phyloP scores from a whole-genome alignment of 1,140 invertebrate genomes.

The Nautilus pompilius region DNA sequence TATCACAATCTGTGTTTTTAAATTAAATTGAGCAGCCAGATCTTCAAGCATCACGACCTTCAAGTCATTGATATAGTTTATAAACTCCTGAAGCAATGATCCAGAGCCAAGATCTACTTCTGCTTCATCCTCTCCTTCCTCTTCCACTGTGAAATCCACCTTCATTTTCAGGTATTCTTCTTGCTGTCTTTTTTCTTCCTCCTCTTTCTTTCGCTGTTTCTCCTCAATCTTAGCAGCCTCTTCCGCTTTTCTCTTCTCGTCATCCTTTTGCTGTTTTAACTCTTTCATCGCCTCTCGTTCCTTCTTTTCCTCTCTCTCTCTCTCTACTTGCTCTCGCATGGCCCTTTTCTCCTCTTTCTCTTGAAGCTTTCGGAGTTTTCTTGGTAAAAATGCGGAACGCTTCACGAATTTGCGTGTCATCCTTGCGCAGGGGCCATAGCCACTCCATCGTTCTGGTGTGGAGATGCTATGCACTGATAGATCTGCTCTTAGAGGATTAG shows the following conservation, averaged over 20 bases:
- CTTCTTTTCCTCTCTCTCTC: conserved; percentile 63
- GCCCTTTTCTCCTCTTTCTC: conserved; percentile 83
- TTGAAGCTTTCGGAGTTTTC: conserved; percentile 58
- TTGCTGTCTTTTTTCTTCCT: conserved; percentile 59
- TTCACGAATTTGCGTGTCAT: too few relatives aligned
- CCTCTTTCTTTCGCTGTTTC: conserved; percentile 56
- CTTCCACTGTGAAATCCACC: conserved; percentile 83
- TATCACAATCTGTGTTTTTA: conserved; percentile 80
- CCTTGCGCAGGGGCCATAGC: too few relatives aligned
- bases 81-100: conserved; percentile 57
- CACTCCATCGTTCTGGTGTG: too few relatives aligned
- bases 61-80: conserved; percentile 77
- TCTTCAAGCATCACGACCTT: conserved; percentile 97
- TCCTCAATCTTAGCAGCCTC: conserved; percentile 55
- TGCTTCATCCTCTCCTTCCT: conserved; percentile 80
- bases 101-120: conserved; percentile 58
- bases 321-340: conserved; percentile 66
- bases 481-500: too few relatives aligned
- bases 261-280: conserved; percentile 53
- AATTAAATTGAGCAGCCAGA: conserved; percentile 82
- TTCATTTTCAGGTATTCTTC: conserved; percentile 91
- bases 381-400: too few relatives aligned
- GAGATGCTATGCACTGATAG: too few relatives aligned
- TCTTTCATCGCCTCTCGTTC: conserved; percentile 52
- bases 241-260: conserved; percentile 52